Percentiles rank a stretch among this genome's conserved stretches.
Evolutionary conservation across 2,113 vertebrate genomes (phyloP).

Genomic region (Malurus elegans): DNA sequence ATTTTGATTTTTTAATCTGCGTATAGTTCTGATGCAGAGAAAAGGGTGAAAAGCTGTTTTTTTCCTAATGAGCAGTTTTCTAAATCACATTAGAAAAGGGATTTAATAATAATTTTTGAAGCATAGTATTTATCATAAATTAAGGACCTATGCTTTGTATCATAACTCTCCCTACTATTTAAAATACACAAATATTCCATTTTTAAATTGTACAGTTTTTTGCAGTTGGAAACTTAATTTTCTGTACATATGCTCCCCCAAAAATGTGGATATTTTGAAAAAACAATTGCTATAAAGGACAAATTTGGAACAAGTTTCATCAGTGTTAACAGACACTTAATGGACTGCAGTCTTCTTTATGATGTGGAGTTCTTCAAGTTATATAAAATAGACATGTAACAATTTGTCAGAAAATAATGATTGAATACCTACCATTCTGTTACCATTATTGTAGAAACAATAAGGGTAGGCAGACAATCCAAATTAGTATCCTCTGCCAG

Average conservation of each 20-base stretch:
- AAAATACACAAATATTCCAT: background rate
- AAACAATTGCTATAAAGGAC: background rate
- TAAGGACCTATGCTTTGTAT: background rate
- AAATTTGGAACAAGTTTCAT: background rate
- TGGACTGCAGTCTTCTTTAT: background rate
- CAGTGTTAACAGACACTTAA: background rate
- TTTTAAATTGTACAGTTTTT: background rate
- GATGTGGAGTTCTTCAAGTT: background rate
- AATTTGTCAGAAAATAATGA: background rate
- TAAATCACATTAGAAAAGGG: background rate
- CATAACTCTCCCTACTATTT: background rate
- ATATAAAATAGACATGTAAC: background rate
- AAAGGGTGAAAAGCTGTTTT: background rate
- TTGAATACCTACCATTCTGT: background rate
- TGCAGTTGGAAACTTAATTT: background rate
- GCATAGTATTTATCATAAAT: background rate
- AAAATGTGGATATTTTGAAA: background rate
- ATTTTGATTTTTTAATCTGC: background rate
- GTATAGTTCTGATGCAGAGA: background rate
- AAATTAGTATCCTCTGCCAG: background rate
- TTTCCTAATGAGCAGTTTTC: background rate
- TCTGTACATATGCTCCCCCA: fast-evolving
- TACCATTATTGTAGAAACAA: background rate
- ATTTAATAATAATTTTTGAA: background rate
- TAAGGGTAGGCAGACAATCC: background rate